Evolutionary conservation across 2,113 vertebrate species (phyloP).

Genomic region (Pterophyllum scalare): DNA sequence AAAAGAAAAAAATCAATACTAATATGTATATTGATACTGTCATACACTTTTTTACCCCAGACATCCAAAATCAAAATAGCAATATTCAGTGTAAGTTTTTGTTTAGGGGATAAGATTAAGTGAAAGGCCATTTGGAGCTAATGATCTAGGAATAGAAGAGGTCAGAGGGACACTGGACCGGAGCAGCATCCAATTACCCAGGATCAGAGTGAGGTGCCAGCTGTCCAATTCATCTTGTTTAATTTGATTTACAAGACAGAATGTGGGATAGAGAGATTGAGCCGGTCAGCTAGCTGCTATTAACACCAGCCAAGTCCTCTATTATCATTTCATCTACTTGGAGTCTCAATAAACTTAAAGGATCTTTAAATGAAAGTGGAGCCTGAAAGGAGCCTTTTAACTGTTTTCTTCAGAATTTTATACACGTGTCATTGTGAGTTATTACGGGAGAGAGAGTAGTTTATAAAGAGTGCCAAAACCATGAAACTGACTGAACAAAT

Average conservation of each 20-base stretch:
- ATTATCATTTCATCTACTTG: constrained; percentile 43
- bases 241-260: constrained; percentile 64
- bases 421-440: neutral
- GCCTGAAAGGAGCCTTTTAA: neutral
- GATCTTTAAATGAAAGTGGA: neutral
- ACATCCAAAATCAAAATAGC: neutral
- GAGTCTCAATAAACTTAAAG: neutral
- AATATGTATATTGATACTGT: neutral
- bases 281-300: constrained; percentile 40
- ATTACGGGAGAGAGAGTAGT: neutral
- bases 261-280: constrained; percentile 59
- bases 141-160: constrained; percentile 61
- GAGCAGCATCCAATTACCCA: constrained; percentile 50
- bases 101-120: constrained; percentile 27
- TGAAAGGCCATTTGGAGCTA: constrained; percentile 33
- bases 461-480: neutral
- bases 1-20: neutral
- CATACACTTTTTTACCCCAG: neutral
- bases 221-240: constrained; percentile 50
- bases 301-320: constrained; percentile 53
- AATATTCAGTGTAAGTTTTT: neutral
- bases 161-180: neutral
- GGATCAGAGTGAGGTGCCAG: constrained; percentile 49
- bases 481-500: neutral
- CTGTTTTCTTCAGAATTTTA: neutral